Base-by-base conservation (phyloP, 2,888 invertebrate species). In the Fragum fragum region DNA sequence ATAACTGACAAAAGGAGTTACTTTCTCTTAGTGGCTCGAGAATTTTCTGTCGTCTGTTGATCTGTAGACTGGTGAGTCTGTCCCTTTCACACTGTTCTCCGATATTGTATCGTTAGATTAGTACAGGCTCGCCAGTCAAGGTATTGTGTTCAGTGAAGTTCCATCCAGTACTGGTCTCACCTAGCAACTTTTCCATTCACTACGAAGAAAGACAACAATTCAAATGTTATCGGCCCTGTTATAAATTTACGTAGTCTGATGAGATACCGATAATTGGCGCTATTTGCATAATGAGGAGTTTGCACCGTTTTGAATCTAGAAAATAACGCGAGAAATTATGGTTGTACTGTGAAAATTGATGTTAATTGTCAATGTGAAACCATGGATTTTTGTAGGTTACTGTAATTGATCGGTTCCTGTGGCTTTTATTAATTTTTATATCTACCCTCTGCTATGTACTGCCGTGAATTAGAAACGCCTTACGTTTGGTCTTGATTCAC, bases 241-340 rank as follows among this genome's bases (percentile, higher is more conserved):
- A 47, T 47, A 5, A 47, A 47, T 47, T 47, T 47, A 47, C 47
- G 14, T 5, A 5, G 47, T 47, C 47, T 47, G 47, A 47, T 9
- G 47, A 47, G 47, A 47, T 47, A 14, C 47, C 47, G 47, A 47
- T 47, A 47, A 47, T 47, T 47, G 47, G n/a, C 47, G n/a, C 14
- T n/a, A 47, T 47, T 47, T 47, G 47, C 47, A 47, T 47, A 47
- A 47, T 9, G 47, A 47, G 47, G 47, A 47, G 47, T n/a, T 47
- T 47, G 47, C 47, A 47, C 47, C 47, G 47, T 47, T 47, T 36
- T 47, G 47, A 47, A 47, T 47, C 47, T 47, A 47, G 14, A 47
- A 9, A 47, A 47, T 47, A 47, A 47, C 47, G 47, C n/a, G 47
- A 47, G 47, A 47, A 47, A 47, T 47, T 47, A 47, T 47, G 47